Percentiles rank a stretch among this genome's conserved stretches.
Conservation (phyloP, 1,140 invertebrate genomes). For the Drosophila nebulosa region DNA sequence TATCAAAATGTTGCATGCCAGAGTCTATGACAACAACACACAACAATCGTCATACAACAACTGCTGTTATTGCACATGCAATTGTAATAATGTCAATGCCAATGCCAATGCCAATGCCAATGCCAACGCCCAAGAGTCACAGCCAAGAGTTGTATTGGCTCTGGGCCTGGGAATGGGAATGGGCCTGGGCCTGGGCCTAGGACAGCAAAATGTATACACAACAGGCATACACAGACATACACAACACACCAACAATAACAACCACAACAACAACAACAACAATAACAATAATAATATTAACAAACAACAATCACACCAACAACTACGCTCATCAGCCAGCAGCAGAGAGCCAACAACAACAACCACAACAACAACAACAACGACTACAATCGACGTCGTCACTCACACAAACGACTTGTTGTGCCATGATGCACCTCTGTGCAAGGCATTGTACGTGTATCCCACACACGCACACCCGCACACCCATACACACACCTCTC, state of each 20-base stretch:
- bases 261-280: conserved; percentile 23
- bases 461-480: conserved; percentile 6
- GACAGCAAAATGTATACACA: conserved; percentile 26
- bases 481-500: background rate
- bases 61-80: conserved; percentile 50
- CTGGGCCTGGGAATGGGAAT: background rate
- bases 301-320: conserved; percentile 27
- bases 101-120: conserved; percentile 3
- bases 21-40: conserved; percentile 63
- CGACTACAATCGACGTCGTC: conserved; percentile 41
- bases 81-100: conserved; percentile 6
- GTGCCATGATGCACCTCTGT: conserved; percentile 79
- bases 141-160: conserved; percentile 4
- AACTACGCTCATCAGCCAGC: conserved; percentile 23
- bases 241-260: conserved; percentile 14
- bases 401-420: conserved; percentile 58
- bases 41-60: conserved; percentile 29
- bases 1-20: conserved; percentile 80
- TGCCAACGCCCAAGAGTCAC: conserved; percentile 9
- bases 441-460: conserved; percentile 78
- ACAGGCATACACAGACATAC: conserved; percentile 35
- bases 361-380: conserved; percentile 30
- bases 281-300: background rate
- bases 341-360: conserved; percentile 24
- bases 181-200: background rate